phyloP scores from a whole-genome alignment of 2,797 vertebrate species.

The Simalia tracyae region DNA sequence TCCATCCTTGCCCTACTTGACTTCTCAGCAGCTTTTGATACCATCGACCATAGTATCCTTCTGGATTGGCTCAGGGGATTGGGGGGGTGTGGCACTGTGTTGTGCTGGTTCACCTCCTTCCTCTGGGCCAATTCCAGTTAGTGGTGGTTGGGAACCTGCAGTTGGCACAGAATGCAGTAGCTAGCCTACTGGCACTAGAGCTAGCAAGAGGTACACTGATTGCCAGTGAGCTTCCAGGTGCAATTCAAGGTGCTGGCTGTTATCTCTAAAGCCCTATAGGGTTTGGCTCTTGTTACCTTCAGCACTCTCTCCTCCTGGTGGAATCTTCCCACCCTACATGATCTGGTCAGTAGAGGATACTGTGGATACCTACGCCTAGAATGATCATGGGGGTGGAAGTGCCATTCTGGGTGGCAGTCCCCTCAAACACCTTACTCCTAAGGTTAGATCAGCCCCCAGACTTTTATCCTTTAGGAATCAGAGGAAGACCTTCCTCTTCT shows the following conservation, averaged over 20 bases:
- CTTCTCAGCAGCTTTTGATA: too few relatives aligned
- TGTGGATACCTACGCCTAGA: background rate
- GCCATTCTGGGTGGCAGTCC: background rate
- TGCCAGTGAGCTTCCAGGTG: background rate
- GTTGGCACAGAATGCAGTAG: too few relatives aligned
- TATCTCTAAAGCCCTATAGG: background rate
- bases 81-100: too few relatives aligned
- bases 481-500: background rate
- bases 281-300: background rate
- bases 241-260: background rate
- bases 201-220: background rate
- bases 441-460: background rate
- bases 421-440: background rate
- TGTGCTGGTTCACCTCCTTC: too few relatives aligned
- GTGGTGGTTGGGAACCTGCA: too few relatives aligned
- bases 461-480: background rate
- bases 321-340: background rate
- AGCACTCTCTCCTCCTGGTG: background rate
- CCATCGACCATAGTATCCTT: too few relatives aligned
- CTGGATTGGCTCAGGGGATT: too few relatives aligned
- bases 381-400: background rate
- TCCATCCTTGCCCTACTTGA: too few relatives aligned
- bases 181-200: background rate
- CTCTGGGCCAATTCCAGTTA: too few relatives aligned
- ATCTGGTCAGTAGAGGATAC: background rate